Conservation (phyloP, 2,113 vertebrate species). For the Clarias batrachus region DNA sequence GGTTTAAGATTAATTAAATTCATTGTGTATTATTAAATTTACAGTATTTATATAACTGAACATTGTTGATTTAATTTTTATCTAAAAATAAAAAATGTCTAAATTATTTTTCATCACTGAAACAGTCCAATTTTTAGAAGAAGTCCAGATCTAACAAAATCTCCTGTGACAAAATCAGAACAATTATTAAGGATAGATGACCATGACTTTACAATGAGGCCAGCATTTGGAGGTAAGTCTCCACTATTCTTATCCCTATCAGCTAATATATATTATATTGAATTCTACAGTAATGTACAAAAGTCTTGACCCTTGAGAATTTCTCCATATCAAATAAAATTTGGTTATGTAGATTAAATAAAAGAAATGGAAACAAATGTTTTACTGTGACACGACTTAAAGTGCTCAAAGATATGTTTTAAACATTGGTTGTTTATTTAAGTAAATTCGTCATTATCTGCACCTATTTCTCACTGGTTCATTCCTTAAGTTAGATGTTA, state of each 20-base stretch:
- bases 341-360: no score
- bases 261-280: neutral
- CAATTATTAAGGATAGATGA: conserved; percentile 95
- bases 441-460: no score
- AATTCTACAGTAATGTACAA: neutral
- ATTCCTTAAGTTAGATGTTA: no score
- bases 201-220: conserved; percentile 98
- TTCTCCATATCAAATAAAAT: no score
- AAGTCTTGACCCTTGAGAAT: no score
- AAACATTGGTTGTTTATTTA: no score
- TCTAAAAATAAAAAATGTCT: neutral
- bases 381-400: no score
- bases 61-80: neutral
- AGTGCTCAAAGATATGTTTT: no score
- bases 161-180: conserved; percentile 90
- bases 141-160: conserved; percentile 95
- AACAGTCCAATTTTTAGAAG: conserved; percentile 85
- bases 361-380: no score
- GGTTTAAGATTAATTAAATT: neutral
- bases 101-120: neutral
- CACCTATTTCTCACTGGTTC: no score
- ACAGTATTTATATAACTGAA: neutral
- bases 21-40: neutral
- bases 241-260: neutral
- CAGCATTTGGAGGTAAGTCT: conserved; percentile 91